These are phyloP conservation scores for Aselliscus stoliczkanus DNA, from an alignment of 2,797 vertebrate species.

Conservation along the genomic window DNA sequence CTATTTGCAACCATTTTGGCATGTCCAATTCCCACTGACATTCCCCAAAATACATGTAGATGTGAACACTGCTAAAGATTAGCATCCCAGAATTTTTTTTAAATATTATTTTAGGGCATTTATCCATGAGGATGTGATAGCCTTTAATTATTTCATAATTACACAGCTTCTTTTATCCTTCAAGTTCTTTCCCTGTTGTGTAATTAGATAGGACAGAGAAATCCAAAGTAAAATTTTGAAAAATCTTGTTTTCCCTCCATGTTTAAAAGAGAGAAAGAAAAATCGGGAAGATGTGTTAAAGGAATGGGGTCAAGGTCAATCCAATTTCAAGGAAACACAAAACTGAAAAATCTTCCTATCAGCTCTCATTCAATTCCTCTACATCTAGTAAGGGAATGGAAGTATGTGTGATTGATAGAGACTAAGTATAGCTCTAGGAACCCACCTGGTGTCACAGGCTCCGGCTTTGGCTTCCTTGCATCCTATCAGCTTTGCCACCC, in stretches of 20 bases:
- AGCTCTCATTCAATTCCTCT: neutral
- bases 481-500: neutral
- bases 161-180: neutral
- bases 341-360: neutral
- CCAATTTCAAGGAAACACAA: slow-evolving; percentile 25
- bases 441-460: neutral
- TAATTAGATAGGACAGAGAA: neutral
- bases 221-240: slow-evolving; percentile 8
- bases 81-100: neutral
- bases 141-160: neutral
- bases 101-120: neutral
- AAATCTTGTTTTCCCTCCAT: neutral
- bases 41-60: neutral
- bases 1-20: neutral
- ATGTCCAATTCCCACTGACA: neutral
- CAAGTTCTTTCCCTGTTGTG: neutral
- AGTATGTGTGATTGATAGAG: neutral
- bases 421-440: neutral
- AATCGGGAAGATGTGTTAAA: neutral
- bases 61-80: neutral
- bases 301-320: neutral
- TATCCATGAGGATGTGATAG: neutral
- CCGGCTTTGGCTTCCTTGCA: neutral
- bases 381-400: neutral
- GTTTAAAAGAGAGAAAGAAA: neutral